Evolutionary conservation across 2,888 invertebrate genomes (phyloP).

Genomic region (Apomyelois bistriatella): DNA sequence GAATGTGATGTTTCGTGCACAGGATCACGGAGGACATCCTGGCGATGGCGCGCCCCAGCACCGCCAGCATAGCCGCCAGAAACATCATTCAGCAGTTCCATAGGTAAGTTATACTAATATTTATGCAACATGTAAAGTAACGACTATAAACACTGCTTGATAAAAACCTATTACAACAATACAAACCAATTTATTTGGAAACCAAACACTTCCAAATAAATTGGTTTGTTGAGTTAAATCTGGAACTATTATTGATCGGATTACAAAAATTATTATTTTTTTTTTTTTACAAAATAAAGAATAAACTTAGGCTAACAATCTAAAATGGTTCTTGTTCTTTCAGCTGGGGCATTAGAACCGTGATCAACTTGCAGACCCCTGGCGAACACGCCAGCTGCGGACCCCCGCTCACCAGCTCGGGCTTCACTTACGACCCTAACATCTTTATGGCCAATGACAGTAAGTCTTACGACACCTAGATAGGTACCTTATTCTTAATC

Average conservation of each 20-base stretch:
- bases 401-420: constrained; percentile 85
- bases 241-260: too few relatives aligned
- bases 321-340: too few relatives aligned
- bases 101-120: constrained; percentile 57
- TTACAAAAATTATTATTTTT: too few relatives aligned
- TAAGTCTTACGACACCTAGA: constrained; percentile 65
- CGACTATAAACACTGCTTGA: too few relatives aligned
- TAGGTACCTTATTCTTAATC: too few relatives aligned
- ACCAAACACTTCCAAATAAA: too few relatives aligned
- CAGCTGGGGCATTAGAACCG: constrained; percentile 88
- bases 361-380: constrained; percentile 91
- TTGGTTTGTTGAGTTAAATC: too few relatives aligned
- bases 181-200: too few relatives aligned
- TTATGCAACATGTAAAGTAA: neutral
- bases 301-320: too few relatives aligned
- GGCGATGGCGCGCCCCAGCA: constrained; percentile 93
- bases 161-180: too few relatives aligned
- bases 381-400: constrained; percentile 95
- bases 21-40: constrained; percentile 94
- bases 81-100: constrained; percentile 90
- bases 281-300: too few relatives aligned
- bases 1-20: constrained; percentile 21
- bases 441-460: constrained; percentile 91
- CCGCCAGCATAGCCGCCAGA: constrained; percentile 85
- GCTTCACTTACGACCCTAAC: constrained; percentile 92